Percentiles rank a stretch among this genome's conserved stretches.
These are phyloP conservation scores for Nymphalis io DNA, from an alignment of 1,140 invertebrate genomes.

Conservation along the genomic window DNA sequence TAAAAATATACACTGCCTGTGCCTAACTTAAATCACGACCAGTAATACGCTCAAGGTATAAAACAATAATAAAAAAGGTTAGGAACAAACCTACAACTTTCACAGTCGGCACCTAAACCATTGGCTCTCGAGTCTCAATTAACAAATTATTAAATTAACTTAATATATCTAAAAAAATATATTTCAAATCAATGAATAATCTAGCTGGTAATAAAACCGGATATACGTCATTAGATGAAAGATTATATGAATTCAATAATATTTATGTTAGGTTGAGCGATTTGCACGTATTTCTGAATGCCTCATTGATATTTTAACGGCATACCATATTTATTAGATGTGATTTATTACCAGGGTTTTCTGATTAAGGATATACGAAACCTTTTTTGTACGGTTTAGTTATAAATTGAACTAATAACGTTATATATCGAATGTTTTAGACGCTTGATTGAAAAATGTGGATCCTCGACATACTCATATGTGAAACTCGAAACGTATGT, in stretches of 20 bases:
- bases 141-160: too few relatives aligned
- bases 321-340: constrained; percentile 20
- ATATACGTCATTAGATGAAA: constrained; percentile 11
- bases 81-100: too few relatives aligned
- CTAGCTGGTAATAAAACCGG: neutral
- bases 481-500: neutral
- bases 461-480: too few relatives aligned
- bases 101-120: too few relatives aligned
- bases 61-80: too few relatives aligned
- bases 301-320: constrained; percentile 29
- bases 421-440: neutral
- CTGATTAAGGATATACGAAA: constrained; percentile 17
- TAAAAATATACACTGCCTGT: too few relatives aligned
- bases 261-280: constrained; percentile 20
- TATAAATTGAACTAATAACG: constrained; percentile 12
- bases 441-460: neutral
- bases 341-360: constrained; percentile 19
- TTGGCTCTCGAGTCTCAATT: too few relatives aligned
- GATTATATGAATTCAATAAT: constrained; percentile 17
- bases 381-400: constrained; percentile 13
- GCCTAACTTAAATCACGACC: too few relatives aligned
- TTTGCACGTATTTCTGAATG: constrained; percentile 24
- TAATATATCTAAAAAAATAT: neutral
- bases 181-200: neutral
- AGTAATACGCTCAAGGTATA: too few relatives aligned